These are phyloP conservation scores for Lydus trimaculatus DNA, from an alignment of 2,888 invertebrate genomes.

Conservation along the genomic window DNA sequence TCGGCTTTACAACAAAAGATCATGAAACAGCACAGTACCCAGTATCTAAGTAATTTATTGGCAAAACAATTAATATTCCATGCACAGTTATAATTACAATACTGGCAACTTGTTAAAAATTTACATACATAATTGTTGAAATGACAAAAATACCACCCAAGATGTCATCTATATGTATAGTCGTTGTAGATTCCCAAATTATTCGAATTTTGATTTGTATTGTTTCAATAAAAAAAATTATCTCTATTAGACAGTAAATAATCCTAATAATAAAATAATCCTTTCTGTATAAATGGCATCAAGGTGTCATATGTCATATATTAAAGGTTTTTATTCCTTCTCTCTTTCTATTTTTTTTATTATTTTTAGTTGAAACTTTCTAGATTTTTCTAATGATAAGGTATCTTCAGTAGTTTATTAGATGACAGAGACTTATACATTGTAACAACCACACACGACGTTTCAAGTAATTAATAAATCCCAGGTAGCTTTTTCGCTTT, in stretches of 20 bases:
- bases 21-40: conserved; percentile 7
- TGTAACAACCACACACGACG: conserved; percentile 51
- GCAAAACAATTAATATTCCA: conserved; percentile 33
- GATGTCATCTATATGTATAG: conserved; percentile 12
- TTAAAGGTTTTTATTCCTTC: conserved; percentile 2
- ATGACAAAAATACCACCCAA: conserved; percentile 35
- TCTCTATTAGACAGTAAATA: conserved; percentile 10
- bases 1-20: conserved; percentile 9
- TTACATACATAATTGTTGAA: conserved; percentile 38
- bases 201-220: no score
- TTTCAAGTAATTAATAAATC: conserved; percentile 50
- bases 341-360: no score
- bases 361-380: conserved; percentile 2
- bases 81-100: conserved; percentile 31
- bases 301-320: conserved; percentile 47
- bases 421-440: conserved; percentile 50
- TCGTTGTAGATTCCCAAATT: no score
- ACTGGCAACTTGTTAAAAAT: conserved; percentile 33
- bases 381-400: conserved; percentile 44
- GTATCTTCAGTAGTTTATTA: conserved; percentile 44
- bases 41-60: conserved; percentile 16
- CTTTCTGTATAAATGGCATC: conserved; percentile 38
- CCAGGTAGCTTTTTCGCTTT: conserved; percentile 47
- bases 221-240: neutral
- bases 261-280: conserved; percentile 35